Evolutionary conservation across 2,113 vertebrate genomes (phyloP).

Genomic region (Capra hircus): DNA sequence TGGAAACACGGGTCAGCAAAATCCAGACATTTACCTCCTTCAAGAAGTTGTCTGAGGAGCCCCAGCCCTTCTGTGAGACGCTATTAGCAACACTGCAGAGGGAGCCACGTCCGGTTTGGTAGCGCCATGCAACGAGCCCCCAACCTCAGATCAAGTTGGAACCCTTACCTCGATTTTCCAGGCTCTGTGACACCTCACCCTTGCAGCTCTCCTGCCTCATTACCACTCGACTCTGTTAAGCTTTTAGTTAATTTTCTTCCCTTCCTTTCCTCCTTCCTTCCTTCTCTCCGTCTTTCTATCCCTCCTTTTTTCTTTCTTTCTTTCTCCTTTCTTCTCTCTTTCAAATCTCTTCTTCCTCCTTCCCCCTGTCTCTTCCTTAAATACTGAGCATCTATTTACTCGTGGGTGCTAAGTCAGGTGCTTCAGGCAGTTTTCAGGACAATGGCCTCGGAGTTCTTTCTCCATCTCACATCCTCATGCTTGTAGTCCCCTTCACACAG

Average conservation of each 20-base stretch:
- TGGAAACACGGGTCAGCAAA: background rate
- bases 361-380: too few relatives aligned
- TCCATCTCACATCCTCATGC: fast-evolving
- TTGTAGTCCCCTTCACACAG: fast-evolving
- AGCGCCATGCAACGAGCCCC: fast-evolving
- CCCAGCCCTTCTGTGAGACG: background rate
- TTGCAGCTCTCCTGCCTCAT: fast-evolving
- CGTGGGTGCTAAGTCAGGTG: background rate
- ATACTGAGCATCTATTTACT: fast-evolving
- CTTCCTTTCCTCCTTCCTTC: fast-evolving
- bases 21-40: background rate
- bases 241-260: background rate
- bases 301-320: background rate
- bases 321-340: background rate
- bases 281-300: fast-evolving
- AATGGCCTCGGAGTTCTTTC: fast-evolving
- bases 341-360: background rate
- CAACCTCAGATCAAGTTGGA: fast-evolving
- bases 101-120: fast-evolving
- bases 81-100: fast-evolving
- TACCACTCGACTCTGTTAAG: background rate
- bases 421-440: too few relatives aligned
- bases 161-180: fast-evolving
- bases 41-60: background rate
- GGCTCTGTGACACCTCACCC: background rate